Evolutionary conservation across 2,888 invertebrate genomes (phyloP).

Genomic region (Netelia virgata): DNA sequence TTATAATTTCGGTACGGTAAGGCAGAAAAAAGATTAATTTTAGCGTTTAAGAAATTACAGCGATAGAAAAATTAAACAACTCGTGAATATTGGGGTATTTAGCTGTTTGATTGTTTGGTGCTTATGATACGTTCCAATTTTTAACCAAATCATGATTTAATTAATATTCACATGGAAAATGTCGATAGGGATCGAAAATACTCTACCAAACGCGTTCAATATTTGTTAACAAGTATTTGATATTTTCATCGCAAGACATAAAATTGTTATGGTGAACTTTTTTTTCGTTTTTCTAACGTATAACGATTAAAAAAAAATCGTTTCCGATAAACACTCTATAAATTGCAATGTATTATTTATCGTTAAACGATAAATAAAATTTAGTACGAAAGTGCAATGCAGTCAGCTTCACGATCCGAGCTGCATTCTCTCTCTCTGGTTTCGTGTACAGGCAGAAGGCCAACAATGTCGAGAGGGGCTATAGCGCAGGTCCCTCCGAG

Average conservation of each 20-base stretch:
- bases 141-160: neutral
- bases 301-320: neutral
- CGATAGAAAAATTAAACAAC: too few species aligned
- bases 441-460: constrained; percentile 20
- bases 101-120: neutral
- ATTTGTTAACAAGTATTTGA: too few species aligned
- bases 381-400: neutral
- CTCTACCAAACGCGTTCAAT: neutral
- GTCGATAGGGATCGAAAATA: neutral
- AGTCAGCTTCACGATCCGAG: constrained; percentile 26
- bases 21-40: too few species aligned
- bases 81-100: neutral
- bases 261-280: too few species aligned
- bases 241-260: too few species aligned
- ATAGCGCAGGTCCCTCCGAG: constrained; percentile 59
- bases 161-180: neutral
- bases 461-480: constrained; percentile 57
- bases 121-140: neutral
- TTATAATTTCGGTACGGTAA: neutral
- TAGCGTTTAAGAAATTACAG: too few species aligned
- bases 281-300: too few species aligned
- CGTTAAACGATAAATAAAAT: neutral
- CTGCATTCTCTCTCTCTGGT: constrained; percentile 21
- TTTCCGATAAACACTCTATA: neutral
- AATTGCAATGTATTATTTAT: neutral